Base-by-base conservation (phyloP, 2,888 invertebrate species). In the Tenthredo livida region DNA sequence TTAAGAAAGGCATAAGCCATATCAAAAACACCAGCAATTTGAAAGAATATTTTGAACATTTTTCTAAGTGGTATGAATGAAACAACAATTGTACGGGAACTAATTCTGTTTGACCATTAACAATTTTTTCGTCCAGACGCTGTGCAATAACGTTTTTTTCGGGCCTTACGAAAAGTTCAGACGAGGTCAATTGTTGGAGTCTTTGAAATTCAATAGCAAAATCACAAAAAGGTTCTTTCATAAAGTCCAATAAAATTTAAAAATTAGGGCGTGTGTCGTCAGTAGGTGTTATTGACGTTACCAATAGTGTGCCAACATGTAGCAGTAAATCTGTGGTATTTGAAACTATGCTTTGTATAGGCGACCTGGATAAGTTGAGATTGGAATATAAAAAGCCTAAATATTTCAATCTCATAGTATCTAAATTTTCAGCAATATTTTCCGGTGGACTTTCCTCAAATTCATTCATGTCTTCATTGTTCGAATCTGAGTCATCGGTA, bases 71-170 rank as follows among this genome's bases (percentile, higher is more conserved):
- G 67, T 25, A 67, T 67, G 15, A 67, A 67, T 10, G 67, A 67
- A 29, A 15, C 25, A 7, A 10, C 12, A 33, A 67, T 33, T 25
- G 12, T 29, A 67, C 67, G 12, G 67, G 67, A 10, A 67, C 10
- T 12, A 67, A 12, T 15, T 67, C 67, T 29, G 33, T 67, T 25
- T 10, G 67, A 67, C 33, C 33, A 33, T 67, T 67, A 10, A 29
- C 33, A 25, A 4, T 67, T 67, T 67, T 67, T 10, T 67, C 67
- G 15, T 67, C 67, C 2, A 15, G 67, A 67, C 67, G 67, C 10
- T 67, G 67, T 12, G 25, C 12, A 29, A 67, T 25, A 33, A 67
- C 33, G 10, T 33, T 67, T 67, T 86, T 67, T 21, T 67, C 67
- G 25, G 67, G 67, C 67, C 15, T 25, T 4, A 67, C 33, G 5